These are phyloP conservation scores for Corbicula japonica DNA, from an alignment of 2,888 invertebrate species.

Conservation along the genomic window DNA sequence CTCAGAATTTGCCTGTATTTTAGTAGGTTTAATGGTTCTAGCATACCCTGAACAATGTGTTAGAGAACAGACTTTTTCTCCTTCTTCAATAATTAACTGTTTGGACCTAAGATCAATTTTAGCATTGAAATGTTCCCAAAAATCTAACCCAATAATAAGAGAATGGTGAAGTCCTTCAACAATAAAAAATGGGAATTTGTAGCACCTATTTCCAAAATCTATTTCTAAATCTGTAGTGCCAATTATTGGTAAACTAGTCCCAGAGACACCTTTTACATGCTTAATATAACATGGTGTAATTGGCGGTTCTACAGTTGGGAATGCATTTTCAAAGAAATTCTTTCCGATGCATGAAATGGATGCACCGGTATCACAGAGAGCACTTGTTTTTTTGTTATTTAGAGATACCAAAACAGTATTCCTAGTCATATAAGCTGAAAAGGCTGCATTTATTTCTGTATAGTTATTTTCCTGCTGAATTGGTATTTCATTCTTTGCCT, in stretches of 20 bases:
- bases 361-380: slow-evolving; percentile 34
- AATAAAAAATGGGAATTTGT: slow-evolving; percentile 6
- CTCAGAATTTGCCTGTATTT: slow-evolving; percentile 22
- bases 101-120: slow-evolving; percentile 40
- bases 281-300: slow-evolving; percentile 7
- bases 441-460: slow-evolving; percentile 45
- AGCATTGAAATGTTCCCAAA: slow-evolving; percentile 40
- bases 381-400: slow-evolving; percentile 8
- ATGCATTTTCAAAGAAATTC: slow-evolving; percentile 26
- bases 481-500: too few species aligned
- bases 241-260: background rate
- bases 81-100: slow-evolving; percentile 14
- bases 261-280: slow-evolving; percentile 24
- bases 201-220: background rate
- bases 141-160: slow-evolving; percentile 57
- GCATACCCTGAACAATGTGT: slow-evolving; percentile 25
- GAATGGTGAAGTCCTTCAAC: slow-evolving; percentile 52
- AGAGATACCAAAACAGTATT: slow-evolving; percentile 22
- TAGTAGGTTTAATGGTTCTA: slow-evolving; percentile 9
- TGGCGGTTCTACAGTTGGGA: background rate
- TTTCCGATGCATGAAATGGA: slow-evolving; percentile 23
- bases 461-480: background rate
- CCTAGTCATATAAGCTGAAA: slow-evolving; percentile 31
- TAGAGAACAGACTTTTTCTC: slow-evolving; percentile 7
- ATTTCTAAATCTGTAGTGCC: slow-evolving; percentile 19